Base-by-base conservation (phyloP, 2,113 vertebrate species). In the Larimichthys crocea region DNA sequence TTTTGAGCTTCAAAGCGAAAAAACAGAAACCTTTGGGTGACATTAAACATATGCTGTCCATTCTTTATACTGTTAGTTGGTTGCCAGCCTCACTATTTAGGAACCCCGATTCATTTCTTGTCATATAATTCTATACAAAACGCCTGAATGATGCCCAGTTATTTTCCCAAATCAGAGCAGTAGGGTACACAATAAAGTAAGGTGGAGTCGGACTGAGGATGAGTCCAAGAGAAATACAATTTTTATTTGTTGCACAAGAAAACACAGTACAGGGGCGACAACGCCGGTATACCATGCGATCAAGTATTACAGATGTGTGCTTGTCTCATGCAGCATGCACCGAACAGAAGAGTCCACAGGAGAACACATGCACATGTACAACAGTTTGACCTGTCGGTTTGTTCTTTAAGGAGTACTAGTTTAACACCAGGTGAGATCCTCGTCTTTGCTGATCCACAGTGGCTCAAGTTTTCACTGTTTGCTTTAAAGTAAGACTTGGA, bases 311-410 rank as follows among this genome's bases (percentile, higher is more conserved):
- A 91, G 75, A 83, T 84, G 88, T 90, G 88, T 91, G 85, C 87
- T 93, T 85, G 81, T 93, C 71, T 91, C 94, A 94, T 94, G 94
- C 94, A 93, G 90, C 94, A 95, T 94, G 94, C 94, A 92, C 87
- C 76, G 85, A 89, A 90, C 83, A 86, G 85, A 79, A 81, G 63
- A 89, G 86, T 86, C 81, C 85, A 92, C 85, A 57, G 80, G 49
- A 87, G 86, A 94, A 91, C 84, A 85, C 82, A 49, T 88, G 86
- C 87, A 92, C 88, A 60, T 83, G 83, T 82, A 91, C 81, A 84
- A 85, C 71, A 89, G 55, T 68, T 77, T 69, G 63, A 84, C 69
- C 82, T 74, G 69, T 68, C 75, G 68, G 52, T 64, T 81, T 61
- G 68, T 74, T 85, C 76, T 60, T n/a, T 19, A 48, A 67, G 71